These are phyloP conservation scores for Whitmania pigra DNA, from an alignment of 1,140 invertebrate genomes.

Conservation along the genomic window DNA sequence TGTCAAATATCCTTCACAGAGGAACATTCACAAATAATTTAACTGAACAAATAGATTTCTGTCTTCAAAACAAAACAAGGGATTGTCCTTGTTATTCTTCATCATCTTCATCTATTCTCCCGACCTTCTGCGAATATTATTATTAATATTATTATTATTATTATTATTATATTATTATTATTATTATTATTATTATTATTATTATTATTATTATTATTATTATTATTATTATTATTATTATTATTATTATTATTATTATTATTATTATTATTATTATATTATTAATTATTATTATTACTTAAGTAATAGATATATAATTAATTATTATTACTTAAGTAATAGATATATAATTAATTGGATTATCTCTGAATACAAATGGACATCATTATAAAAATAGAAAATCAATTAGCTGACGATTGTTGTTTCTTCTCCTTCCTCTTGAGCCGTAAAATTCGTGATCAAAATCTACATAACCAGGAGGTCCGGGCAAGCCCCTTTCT, in stretches of 20 bases:
- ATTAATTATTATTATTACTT: not conserved
- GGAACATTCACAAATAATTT: too few relatives aligned
- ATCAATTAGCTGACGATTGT: not conserved
- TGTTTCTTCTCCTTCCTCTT: not conserved
- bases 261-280: not conserved
- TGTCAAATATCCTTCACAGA: too few relatives aligned
- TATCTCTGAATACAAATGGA: not conserved
- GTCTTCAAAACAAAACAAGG: too few relatives aligned
- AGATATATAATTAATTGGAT: too few relatives aligned
- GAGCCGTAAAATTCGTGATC: not conserved
- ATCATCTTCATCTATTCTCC: not conserved
- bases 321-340: too few relatives aligned
- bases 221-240: constrained; percentile 10
- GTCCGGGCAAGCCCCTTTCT: not conserved
- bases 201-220: not conserved
- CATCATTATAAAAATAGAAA: not conserved
- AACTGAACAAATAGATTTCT: too few relatives aligned
- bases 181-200: not conserved
- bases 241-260: constrained; percentile 9
- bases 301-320: too few relatives aligned
- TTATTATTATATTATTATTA: not conserved
- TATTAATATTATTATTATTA: too few relatives aligned
- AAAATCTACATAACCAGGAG: constrained; percentile 2
- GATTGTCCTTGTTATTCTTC: not conserved
- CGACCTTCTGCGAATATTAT: not conserved